These are phyloP conservation scores for Chrysina gloriosa DNA, from an alignment of 2,888 invertebrate genomes.

Conservation along the genomic window DNA sequence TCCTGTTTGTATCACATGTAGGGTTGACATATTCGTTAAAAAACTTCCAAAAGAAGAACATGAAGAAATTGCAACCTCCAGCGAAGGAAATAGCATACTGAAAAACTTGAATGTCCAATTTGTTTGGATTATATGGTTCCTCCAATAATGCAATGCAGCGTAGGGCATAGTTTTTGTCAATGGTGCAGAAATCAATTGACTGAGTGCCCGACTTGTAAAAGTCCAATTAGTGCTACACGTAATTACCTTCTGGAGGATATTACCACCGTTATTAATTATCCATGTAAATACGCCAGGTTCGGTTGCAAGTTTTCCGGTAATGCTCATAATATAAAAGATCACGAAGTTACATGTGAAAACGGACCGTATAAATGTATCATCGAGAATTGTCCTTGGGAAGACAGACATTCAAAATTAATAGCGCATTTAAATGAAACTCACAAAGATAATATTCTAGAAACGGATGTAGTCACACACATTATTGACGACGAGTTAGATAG, in stretches of 20 bases:
- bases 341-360: constrained; percentile 48
- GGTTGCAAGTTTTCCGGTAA: constrained; percentile 49
- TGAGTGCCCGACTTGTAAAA: constrained; percentile 57
- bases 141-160: constrained; percentile 59
- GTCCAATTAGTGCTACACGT: constrained; percentile 53
- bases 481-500: constrained; percentile 18
- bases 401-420: constrained; percentile 44
- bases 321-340: constrained; percentile 43
- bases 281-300: constrained; percentile 55
- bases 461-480: constrained; percentile 45
- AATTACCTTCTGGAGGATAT: constrained; percentile 58
- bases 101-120: constrained; percentile 58
- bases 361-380: constrained; percentile 49
- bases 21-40: constrained; percentile 39
- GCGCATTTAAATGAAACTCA: constrained; percentile 50
- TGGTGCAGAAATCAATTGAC: constrained; percentile 52
- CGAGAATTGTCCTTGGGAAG: constrained; percentile 48
- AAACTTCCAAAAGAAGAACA: constrained; percentile 1
- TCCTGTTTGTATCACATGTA: constrained; percentile 43
- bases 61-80: not conserved
- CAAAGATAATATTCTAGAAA: constrained; percentile 55
- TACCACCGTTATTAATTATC: constrained; percentile 54
- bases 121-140: constrained; percentile 60
- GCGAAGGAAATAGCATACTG: constrained; percentile 41
- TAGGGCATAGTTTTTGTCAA: constrained; percentile 59